phyloP scores from a whole-genome alignment of 30 jellyfish, hydroid and myxozoan genomes.

The Thelohanellus kitauei region DNA sequence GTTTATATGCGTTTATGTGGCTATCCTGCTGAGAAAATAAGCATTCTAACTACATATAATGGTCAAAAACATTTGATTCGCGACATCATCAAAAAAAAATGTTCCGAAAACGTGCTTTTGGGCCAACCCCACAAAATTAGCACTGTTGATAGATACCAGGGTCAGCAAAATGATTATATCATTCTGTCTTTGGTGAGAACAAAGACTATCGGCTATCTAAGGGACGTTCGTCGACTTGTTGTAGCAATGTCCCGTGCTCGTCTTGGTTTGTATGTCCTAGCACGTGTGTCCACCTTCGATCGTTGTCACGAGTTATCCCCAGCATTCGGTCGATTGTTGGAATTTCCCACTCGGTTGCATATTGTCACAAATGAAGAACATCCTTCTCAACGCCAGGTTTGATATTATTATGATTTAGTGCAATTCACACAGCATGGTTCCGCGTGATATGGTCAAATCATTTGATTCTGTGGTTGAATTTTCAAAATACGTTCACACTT shows the following conservation, averaged over 20 bases:
- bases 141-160: slow-evolving; percentile 95
- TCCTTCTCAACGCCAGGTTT: too few species aligned
- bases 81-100: slow-evolving; percentile 38
- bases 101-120: slow-evolving; percentile 43
- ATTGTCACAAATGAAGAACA: too few species aligned
- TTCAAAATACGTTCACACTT: too few species aligned
- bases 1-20: slow-evolving; percentile 90
- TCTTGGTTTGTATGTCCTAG: slow-evolving; percentile 70
- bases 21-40: slow-evolving; percentile 43
- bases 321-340: too few species aligned
- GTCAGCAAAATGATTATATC: slow-evolving; percentile 83
- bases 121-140: slow-evolving; percentile 78
- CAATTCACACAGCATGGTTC: too few species aligned
- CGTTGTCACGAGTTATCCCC: slow-evolving; percentile 60
- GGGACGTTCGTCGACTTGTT: slow-evolving; percentile 86
- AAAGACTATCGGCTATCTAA: slow-evolving; percentile 51
- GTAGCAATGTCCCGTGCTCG: slow-evolving; percentile 99
- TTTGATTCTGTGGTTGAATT: too few species aligned
- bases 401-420: too few species aligned
- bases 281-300: slow-evolving; percentile 40
- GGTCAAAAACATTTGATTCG: slow-evolving; percentile 88
- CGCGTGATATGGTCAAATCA: too few species aligned
- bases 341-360: too few species aligned
- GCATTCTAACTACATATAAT: slow-evolving; percentile 56
- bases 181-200: slow-evolving; percentile 68